Evolutionary conservation across 1,140 invertebrate genomes (phyloP).

Genomic region (Apis dorsata): DNA sequence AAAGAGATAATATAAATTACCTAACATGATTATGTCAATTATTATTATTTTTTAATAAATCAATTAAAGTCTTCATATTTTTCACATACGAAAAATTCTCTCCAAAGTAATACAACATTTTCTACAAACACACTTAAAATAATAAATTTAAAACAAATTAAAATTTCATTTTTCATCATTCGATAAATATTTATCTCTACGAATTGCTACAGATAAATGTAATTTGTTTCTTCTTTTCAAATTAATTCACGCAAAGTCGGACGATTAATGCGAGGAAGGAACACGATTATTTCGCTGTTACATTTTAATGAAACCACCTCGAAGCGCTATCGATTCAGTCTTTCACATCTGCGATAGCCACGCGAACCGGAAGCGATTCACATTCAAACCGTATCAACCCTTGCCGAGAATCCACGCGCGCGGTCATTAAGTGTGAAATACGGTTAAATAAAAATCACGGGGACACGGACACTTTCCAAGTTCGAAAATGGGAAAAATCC

Average conservation of each 20-base stretch:
- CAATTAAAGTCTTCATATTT: too few relatives aligned
- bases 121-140: too few relatives aligned
- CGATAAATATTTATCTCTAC: too few relatives aligned
- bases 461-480: slow-evolving; percentile 34
- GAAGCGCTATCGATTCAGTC: slow-evolving; percentile 12
- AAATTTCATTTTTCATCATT: too few relatives aligned
- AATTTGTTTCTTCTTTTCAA: background rate
- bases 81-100: too few relatives aligned
- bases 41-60: too few relatives aligned
- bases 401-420: slow-evolving; percentile 45
- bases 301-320: slow-evolving; percentile 29
- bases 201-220: background rate
- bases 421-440: slow-evolving; percentile 54
- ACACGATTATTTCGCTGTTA: slow-evolving; percentile 14
- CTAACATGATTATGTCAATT: too few relatives aligned
- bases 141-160: too few relatives aligned
- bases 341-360: background rate
- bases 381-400: background rate
- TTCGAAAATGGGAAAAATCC: slow-evolving; percentile 52
- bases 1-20: too few relatives aligned
- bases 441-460: slow-evolving; percentile 55
- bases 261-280: background rate
- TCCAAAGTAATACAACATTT: too few relatives aligned
- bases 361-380: slow-evolving; percentile 22
- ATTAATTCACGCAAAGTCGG: background rate